Base-by-base conservation (phyloP, 1,140 invertebrate genomes). In the Drosophila subobscura region DNA sequence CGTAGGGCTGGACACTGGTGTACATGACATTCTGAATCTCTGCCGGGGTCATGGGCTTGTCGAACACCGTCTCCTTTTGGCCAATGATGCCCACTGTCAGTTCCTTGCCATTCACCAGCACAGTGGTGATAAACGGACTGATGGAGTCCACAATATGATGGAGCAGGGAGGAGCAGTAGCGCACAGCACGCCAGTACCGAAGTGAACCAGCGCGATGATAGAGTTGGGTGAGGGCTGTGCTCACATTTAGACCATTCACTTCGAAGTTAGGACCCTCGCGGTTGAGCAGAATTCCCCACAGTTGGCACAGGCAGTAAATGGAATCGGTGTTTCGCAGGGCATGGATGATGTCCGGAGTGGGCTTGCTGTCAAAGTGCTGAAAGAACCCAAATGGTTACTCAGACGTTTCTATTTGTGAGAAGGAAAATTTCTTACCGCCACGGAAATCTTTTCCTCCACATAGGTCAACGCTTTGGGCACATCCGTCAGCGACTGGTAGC, bases 31-130 rank as follows among this genome's bases (percentile, higher is more conserved):
- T 94, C 72, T 97, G 95, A 46, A 99, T 98, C 92, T 99, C 97
- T 2, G 95, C 94, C 0, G 99, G 99, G 1, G 97, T 98, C 94
- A 99, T 96, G 0, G 99, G 99, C 89, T 99, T 98, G 90, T 99
- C 97, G 85, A 99, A 97, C 0, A 99, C 96, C 0, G 97, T 97
- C 93, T 99, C 98, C 79, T 98, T 96, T 71, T 97, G 95, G 0
- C 97, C 97, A 89, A 98, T 97, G 22, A 99, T 97, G 42, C 98
- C 98, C 4, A 99, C 96, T 4, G 98, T 98, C 33, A 99, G 93
- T 93, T 99, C 97, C 93, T 99, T 99, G 70, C 98, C 98, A 92
- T 98, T 96, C 16, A 99, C 98, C 23, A 99, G 93, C 61, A 99
- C 96, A 12, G 97, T 97, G 25, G 99, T 99, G 59, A 99, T 98